A percentile compares a stretch with the other conserved stretches of the same genome.
phyloP scores from a whole-genome alignment of 2,113 vertebrate species.

The Colaptes auratus region DNA sequence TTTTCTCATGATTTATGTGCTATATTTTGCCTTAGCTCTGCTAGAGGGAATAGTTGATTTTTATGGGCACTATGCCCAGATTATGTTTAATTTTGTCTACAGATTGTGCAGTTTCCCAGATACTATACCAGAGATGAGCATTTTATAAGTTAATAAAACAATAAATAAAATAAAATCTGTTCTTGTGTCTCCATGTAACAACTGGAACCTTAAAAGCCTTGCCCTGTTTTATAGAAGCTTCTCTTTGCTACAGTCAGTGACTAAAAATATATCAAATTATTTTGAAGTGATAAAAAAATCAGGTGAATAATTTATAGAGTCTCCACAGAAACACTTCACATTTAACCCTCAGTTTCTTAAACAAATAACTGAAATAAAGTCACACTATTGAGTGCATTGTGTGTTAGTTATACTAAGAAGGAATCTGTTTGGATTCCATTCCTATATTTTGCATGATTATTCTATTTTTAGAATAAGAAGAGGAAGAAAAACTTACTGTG shows the following conservation, averaged over 20 bases:
- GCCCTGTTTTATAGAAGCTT: neutral
- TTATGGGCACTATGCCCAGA: conserved; percentile 60
- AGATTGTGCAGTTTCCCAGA: conserved; percentile 60
- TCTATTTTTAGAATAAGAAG: conserved; percentile 45
- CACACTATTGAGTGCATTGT: neutral
- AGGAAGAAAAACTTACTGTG: conserved; percentile 87
- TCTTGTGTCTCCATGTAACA: conserved; percentile 28
- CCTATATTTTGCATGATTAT: neutral
- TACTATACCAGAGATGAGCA: conserved; percentile 48
- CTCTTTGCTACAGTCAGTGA: conserved; percentile 19
- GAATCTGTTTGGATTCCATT: neutral
- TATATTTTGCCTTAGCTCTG: conserved; percentile 45
- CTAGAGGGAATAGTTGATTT: conserved; percentile 25
- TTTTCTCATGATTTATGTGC: conserved; percentile 46
- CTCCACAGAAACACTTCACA: conserved; percentile 34
- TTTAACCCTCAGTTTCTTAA: conserved; percentile 40
- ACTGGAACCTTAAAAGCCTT: conserved; percentile 35
- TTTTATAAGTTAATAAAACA: conserved; percentile 68
- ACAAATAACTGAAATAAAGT: conserved; percentile 29
- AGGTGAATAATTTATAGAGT: conserved; percentile 47
- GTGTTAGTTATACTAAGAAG: neutral
- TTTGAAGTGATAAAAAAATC: conserved; percentile 41
- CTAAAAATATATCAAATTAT: conserved; percentile 32
- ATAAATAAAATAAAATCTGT: conserved; percentile 63
- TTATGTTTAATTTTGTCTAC: conserved; percentile 63